Conservation (phyloP, 2,888 invertebrate species). For the Rhogogaster chlorosoma region DNA sequence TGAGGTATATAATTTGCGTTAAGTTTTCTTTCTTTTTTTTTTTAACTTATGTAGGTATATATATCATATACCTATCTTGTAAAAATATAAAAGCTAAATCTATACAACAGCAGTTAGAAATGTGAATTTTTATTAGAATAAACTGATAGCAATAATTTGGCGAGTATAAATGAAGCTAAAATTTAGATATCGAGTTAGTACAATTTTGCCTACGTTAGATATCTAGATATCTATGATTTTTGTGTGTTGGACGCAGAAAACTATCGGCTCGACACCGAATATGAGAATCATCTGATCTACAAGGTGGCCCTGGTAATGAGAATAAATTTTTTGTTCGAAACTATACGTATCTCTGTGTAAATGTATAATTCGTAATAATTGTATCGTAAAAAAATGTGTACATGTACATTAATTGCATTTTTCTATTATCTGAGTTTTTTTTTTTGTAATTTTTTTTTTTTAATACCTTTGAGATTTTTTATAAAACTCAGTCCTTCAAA, state of each 20-base stretch:
- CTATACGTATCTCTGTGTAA: slow-evolving; percentile 45
- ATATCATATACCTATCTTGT: neutral
- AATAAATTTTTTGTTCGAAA: slow-evolving; percentile 54
- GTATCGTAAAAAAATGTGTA: slow-evolving; percentile 42
- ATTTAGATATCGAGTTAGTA: slow-evolving; percentile 20
- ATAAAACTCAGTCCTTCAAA: neutral
- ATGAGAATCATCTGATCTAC: slow-evolving; percentile 98
- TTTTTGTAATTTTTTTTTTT: neutral
- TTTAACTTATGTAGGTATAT: neutral
- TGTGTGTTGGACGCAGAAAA: slow-evolving; percentile 89
- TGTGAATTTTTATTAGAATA: neutral
- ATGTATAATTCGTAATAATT: slow-evolving; percentile 34
- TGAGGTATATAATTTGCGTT: neutral
- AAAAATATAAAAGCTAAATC: neutral
- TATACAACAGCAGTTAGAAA: neutral
- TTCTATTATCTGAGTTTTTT: neutral
- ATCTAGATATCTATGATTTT: slow-evolving; percentile 71
- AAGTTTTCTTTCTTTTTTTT: neutral
- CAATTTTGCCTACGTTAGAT: slow-evolving; percentile 52
- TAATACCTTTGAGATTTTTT: neutral
- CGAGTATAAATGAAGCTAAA: neutral
- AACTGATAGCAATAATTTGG: neutral
- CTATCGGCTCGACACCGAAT: slow-evolving; percentile 97
- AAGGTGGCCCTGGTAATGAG: slow-evolving; percentile 93
- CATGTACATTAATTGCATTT: neutral